These are phyloP conservation scores for Sanderia malayensis DNA, from an alignment of 30 jellyfish, hydroid and myxozoan genomes.

Conservation along the genomic window DNA sequence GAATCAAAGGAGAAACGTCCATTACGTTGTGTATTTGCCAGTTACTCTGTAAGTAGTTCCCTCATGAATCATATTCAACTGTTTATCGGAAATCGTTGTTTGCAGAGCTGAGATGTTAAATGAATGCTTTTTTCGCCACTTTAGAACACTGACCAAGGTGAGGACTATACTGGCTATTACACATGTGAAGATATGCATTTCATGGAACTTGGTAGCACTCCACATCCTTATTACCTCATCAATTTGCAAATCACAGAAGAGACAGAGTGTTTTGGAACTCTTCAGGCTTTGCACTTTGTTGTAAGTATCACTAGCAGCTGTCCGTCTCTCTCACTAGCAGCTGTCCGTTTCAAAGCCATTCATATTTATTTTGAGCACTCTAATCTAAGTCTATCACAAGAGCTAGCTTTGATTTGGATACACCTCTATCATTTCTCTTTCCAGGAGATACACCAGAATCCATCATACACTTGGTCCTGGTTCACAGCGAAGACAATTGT, in stretches of 20 bases:
- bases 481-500: conserved; percentile 77
- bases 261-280: conserved; percentile 39
- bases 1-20: conserved; percentile 73
- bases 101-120: too few species aligned
- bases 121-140: too few species aligned
- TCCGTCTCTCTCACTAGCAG: too few species aligned
- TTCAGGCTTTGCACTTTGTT: conserved; percentile 67
- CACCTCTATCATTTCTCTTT: background rate
- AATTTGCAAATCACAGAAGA: conserved; percentile 61
- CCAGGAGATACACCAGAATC: conserved; percentile 82
- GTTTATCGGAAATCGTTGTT: too few species aligned
- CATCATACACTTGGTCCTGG: conserved; percentile 85
- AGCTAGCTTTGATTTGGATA: too few species aligned
- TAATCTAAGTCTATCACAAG: too few species aligned
- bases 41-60: conserved; percentile 23
- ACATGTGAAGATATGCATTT: conserved; percentile 91
- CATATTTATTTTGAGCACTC: too few species aligned
- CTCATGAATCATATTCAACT: background rate
- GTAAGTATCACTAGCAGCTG: conserved; percentile 35
- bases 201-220: conserved; percentile 84
- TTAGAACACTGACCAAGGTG: background rate
- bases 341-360: too few species aligned
- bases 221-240: conserved; percentile 63
- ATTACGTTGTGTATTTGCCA: conserved; percentile 61
- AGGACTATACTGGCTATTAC: conserved; percentile 53